A percentile compares a stretch with the other conserved stretches of the same genome.
phyloP scores from a whole-genome alignment of 2,888 invertebrate genomes.

The Nephrotoma guestfalica region DNA sequence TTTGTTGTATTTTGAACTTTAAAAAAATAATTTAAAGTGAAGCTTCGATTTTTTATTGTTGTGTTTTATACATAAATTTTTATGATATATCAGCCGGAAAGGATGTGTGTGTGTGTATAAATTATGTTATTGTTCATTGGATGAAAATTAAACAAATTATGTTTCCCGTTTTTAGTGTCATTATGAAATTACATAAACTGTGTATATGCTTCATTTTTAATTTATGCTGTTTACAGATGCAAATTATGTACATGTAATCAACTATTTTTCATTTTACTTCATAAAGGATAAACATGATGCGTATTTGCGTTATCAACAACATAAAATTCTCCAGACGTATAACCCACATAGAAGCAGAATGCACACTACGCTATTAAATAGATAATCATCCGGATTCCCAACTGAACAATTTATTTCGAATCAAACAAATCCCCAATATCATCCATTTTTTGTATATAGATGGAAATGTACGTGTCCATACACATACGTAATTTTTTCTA shows the following conservation, averaged over 20 bases:
- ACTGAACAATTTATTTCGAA: background rate
- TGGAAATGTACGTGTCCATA: too few relatives aligned
- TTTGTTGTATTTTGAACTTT: background rate
- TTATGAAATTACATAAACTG: background rate
- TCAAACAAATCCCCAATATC: background rate
- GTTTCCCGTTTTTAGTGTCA: background rate
- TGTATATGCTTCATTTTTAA: background rate
- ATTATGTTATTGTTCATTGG: background rate
- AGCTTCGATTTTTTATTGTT: background rate
- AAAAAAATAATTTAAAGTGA: background rate
- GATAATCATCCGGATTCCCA: background rate
- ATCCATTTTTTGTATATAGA: background rate
- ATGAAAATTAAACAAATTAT: background rate
- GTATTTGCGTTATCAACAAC: background rate
- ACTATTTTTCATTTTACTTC: too few relatives aligned
- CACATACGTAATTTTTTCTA: background rate
- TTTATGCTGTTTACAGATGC: background rate
- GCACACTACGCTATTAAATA: background rate
- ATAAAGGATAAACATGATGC: too few relatives aligned
- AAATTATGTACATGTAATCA: background rate
- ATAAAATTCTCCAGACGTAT: background rate
- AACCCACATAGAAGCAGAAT: background rate
- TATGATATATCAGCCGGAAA: background rate
- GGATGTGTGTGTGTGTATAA: too few relatives aligned
- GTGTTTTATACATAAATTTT: background rate